A percentile compares a stretch with the other conserved stretches of the same genome.
phyloP scores from a whole-genome alignment of 2,888 invertebrate genomes.

The Dinocampus coccinellae region DNA sequence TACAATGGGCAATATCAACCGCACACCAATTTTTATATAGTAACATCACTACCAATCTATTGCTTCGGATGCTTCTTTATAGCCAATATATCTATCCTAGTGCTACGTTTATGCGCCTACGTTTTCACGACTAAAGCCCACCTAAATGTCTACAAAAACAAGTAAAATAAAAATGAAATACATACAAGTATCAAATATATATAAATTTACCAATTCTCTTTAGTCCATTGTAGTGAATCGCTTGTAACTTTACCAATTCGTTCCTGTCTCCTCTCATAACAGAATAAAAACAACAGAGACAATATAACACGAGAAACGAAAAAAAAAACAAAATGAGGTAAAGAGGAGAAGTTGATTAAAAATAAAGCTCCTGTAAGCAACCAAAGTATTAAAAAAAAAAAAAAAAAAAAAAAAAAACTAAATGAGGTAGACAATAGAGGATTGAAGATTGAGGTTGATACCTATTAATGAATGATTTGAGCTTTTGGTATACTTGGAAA shows the following conservation, averaged over 20 bases:
- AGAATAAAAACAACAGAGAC: neutral
- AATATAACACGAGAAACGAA: neutral
- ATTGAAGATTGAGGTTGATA: conserved; percentile 12
- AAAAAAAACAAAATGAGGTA: neutral
- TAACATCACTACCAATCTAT: neutral
- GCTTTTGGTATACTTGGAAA: conserved; percentile 25
- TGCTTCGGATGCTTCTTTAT: conserved; percentile 4
- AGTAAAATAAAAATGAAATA: conserved; percentile 4
- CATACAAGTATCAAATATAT: neutral
- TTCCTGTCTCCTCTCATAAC: neutral
- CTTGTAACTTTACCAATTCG: neutral
- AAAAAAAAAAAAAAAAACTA: conserved; percentile 18
- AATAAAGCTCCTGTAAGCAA: neutral
- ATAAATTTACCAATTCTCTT: neutral
- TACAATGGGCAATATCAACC: neutral
- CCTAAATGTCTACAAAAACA: conserved; percentile 9
- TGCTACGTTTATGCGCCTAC: neutral
- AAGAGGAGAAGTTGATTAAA: neutral
- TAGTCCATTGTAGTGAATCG: neutral
- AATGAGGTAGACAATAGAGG: conserved; percentile 13
- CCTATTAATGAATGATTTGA: conserved; percentile 15
- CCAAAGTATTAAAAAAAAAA: neutral
- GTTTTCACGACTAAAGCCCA: conserved; percentile 7
- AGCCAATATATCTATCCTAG: neutral
- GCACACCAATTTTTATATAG: neutral